Conservation (phyloP, 2,113 vertebrate genomes). For the Drymodes brunneopygia region DNA sequence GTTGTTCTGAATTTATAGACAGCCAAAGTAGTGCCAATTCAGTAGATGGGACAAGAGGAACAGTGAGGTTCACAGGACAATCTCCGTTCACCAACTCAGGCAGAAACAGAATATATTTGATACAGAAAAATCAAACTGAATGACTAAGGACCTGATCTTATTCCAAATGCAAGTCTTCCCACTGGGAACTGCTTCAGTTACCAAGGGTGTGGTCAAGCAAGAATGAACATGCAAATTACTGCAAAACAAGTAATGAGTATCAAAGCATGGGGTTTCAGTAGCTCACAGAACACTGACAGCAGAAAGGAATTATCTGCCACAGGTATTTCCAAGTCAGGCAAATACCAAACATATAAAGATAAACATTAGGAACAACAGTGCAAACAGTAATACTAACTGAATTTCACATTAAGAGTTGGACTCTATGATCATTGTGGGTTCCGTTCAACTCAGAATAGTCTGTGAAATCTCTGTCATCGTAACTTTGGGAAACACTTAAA, state of each 20-base stretch:
- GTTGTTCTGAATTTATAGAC: not conserved
- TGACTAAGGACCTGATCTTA: not conserved
- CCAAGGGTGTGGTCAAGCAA: not conserved
- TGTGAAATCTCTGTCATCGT: not conserved
- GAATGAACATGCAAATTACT: constrained; percentile 9
- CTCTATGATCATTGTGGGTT: not conserved
- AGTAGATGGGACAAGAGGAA: not conserved
- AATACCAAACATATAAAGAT: not conserved
- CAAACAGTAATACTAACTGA: not conserved
- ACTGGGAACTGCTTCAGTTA: not conserved
- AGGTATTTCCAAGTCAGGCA: not conserved
- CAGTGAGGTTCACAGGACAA: not conserved
- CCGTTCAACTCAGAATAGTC: not conserved
- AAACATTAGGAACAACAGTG: not conserved
- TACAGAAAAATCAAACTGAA: not conserved
- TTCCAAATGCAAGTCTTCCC: not conserved
- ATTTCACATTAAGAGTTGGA: not conserved
- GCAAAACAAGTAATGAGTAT: not conserved
- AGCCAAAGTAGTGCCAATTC: not conserved
- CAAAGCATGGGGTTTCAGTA: not conserved
- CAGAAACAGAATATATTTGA: not conserved
- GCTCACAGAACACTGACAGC: not conserved
- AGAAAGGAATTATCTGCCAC: not conserved
- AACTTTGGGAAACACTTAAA: not conserved
- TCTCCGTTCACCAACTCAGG: accelerated